A percentile compares a stretch with the other conserved stretches of the same genome.
Conservation (phyloP, 2,113 vertebrate species). For the Uria lomvia region DNA sequence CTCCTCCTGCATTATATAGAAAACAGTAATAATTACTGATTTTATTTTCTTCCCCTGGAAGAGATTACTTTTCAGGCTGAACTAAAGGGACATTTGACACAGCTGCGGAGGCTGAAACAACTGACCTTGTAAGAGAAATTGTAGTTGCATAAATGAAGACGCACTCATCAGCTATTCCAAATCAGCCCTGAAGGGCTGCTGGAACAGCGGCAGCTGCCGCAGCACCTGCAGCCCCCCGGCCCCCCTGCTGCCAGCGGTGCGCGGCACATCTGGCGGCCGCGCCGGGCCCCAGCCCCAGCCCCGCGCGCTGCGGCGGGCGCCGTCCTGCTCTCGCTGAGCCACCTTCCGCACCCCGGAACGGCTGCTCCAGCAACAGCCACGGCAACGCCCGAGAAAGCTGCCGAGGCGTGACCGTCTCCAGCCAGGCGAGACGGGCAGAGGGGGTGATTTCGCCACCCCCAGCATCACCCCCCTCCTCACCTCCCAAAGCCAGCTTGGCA, state of each 20-base stretch:
- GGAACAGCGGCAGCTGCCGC: accelerated
- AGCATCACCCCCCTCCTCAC: background rate
- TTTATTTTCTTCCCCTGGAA: background rate
- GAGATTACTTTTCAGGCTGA: background rate
- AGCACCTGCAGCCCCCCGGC: accelerated
- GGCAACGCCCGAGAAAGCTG: background rate
- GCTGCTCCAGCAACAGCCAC: accelerated
- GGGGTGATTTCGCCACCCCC: accelerated
- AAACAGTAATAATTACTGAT: background rate
- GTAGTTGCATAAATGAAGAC: background rate
- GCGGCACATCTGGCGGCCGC: background rate
- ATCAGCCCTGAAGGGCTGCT: background rate
- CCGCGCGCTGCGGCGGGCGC: background rate
- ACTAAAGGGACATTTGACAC: background rate
- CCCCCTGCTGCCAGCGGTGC: background rate
- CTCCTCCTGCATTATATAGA: too few relatives aligned
- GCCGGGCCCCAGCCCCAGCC: background rate
- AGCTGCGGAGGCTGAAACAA: background rate
- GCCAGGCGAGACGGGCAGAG: background rate
- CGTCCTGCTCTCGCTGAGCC: accelerated
- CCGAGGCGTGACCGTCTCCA: accelerated
- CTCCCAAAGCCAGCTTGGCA: background rate
- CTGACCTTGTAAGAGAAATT: background rate
- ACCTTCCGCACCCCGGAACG: accelerated
- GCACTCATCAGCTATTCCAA: background rate